Conservation (phyloP, 2,797 vertebrate genomes). For the Knipowitschia caucasica region DNA sequence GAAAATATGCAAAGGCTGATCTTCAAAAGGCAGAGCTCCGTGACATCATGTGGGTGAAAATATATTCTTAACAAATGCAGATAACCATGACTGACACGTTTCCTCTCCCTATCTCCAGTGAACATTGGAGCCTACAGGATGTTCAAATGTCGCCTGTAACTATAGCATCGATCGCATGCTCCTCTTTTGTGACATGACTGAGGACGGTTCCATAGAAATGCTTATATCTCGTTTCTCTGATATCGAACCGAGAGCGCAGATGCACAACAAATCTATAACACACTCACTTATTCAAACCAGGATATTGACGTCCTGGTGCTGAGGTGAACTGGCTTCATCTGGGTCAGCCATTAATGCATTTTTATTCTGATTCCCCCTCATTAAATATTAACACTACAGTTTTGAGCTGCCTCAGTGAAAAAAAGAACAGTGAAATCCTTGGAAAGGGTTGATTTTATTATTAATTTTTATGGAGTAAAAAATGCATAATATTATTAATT, state of each 20-base stretch:
- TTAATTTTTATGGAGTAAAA: background rate
- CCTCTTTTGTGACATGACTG: constrained; percentile 6
- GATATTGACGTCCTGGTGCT: background rate
- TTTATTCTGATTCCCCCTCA: background rate
- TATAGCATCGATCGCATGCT: background rate
- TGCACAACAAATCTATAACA: constrained; percentile 1
- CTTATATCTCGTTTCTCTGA: background rate
- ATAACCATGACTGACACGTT: background rate
- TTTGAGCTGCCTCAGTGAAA: background rate
- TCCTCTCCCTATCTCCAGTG: background rate
- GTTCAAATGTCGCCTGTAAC: background rate
- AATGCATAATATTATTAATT: background rate
- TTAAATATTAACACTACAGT: background rate
- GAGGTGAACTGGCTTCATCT: background rate
- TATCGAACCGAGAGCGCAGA: background rate
- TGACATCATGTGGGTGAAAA: background rate
- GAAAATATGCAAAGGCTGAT: too few species aligned
- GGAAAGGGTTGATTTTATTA: too few species aligned
- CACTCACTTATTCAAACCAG: background rate
- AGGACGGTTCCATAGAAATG: constrained; percentile 1
- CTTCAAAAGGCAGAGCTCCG: background rate
- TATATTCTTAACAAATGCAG: background rate
- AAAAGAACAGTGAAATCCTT: background rate
- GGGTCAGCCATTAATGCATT: background rate
- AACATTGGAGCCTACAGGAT: background rate